phyloP scores from a whole-genome alignment of 2,888 invertebrate genomes.

The Tetheella fluctuosa region DNA sequence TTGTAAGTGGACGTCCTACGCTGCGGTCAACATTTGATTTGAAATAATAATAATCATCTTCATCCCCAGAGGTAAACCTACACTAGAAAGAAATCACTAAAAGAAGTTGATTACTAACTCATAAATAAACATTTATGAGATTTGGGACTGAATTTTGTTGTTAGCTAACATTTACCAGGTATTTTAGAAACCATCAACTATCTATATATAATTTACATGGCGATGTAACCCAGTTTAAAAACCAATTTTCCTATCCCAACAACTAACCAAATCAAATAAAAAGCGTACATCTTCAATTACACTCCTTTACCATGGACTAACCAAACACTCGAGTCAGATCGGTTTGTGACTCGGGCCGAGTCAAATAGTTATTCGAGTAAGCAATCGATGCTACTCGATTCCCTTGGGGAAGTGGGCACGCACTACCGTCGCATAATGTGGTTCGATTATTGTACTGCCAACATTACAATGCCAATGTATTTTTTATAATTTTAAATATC shows the following conservation, averaged over 20 bases:
- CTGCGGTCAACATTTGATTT: too few relatives aligned
- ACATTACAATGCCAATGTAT: neutral
- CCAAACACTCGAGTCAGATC: constrained; percentile 56
- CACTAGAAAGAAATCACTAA: too few relatives aligned
- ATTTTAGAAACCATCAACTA: too few relatives aligned
- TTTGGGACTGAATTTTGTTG: too few relatives aligned
- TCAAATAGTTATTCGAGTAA: constrained; percentile 47
- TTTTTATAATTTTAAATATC: neutral
- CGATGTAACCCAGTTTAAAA: constrained; percentile 53
- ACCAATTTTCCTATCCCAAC: constrained; percentile 59
- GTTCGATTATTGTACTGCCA: constrained; percentile 42
- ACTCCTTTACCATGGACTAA: constrained; percentile 49
- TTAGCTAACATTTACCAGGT: too few relatives aligned
- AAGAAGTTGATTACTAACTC: too few relatives aligned
- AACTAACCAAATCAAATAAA: constrained; percentile 48
- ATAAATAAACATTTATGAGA: too few relatives aligned
- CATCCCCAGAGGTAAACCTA: too few relatives aligned
- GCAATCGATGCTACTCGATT: constrained; percentile 44
- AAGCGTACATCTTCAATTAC: constrained; percentile 57
- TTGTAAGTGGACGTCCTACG: too few relatives aligned
- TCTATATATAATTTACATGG: constrained; percentile 31
- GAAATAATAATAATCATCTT: too few relatives aligned
- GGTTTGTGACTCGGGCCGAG: constrained; percentile 25
- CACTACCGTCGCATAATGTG: constrained; percentile 45
- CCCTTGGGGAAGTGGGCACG: constrained; percentile 25